These are phyloP conservation scores for Erannis defoliaria DNA, from an alignment of 2,888 invertebrate genomes.

Conservation along the genomic window DNA sequence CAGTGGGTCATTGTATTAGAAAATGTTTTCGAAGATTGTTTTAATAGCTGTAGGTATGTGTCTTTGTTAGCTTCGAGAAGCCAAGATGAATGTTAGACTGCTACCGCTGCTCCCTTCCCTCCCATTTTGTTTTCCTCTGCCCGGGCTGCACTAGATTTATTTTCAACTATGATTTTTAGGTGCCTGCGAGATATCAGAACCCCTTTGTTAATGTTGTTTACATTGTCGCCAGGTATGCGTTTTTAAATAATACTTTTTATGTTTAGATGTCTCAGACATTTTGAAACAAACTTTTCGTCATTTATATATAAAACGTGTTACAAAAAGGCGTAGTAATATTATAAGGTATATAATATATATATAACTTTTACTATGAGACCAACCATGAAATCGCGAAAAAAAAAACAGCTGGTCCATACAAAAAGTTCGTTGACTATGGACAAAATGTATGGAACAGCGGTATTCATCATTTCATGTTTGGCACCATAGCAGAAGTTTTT, in stretches of 20 bases:
- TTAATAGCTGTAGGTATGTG: slow-evolving; percentile 84
- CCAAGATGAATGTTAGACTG: slow-evolving; percentile 86
- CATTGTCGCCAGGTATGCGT: slow-evolving; percentile 87
- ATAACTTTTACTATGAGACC: too few relatives aligned
- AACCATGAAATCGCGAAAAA: too few relatives aligned
- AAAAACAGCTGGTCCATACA: too few relatives aligned
- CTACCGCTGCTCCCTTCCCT: slow-evolving; percentile 78
- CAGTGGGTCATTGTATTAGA: slow-evolving; percentile 72
- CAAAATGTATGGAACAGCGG: too few relatives aligned
- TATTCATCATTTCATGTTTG: too few relatives aligned
- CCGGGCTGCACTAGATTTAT: slow-evolving; percentile 84
- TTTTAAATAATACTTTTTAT: slow-evolving; percentile 75
- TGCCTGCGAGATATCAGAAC: slow-evolving; percentile 83
- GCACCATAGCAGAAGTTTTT: too few relatives aligned
- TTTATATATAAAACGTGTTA: too few relatives aligned
- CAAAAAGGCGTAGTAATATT: too few relatives aligned
- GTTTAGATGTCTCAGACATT: slow-evolving; percentile 58
- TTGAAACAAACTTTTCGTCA: slow-evolving; percentile 54
- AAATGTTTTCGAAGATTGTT: slow-evolving; percentile 70
- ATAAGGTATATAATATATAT: too few relatives aligned
- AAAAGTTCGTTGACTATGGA: too few relatives aligned
- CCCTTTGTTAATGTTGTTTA: slow-evolving; percentile 86
- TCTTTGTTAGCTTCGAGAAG: slow-evolving; percentile 86
- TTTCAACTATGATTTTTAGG: slow-evolving; percentile 83
- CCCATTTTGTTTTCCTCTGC: slow-evolving; percentile 80